Evolutionary conservation across 2,797 vertebrate genomes (phyloP).

Genomic region (Malacoctenus gilli): DNA sequence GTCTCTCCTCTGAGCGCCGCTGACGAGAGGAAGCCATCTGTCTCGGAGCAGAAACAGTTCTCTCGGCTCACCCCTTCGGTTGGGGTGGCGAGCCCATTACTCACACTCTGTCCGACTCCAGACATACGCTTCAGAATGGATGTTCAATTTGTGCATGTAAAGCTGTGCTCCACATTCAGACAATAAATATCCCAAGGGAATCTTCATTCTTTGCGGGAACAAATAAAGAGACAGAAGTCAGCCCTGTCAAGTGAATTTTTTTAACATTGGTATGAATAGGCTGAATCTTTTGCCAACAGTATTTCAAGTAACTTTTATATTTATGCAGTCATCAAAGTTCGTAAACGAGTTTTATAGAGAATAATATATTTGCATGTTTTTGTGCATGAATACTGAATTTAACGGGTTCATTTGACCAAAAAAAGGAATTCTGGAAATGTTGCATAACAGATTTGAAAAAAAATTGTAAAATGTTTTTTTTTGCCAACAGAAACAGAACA

Average conservation of each 20-base stretch:
- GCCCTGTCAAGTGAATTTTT: constrained; percentile 1
- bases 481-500: too few relatives aligned
- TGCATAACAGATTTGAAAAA: too few relatives aligned
- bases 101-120: constrained; percentile 28
- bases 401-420: too few relatives aligned
- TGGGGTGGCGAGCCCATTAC: constrained; percentile 30
- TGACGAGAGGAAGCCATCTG: constrained; percentile 57
- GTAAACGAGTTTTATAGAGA: too few relatives aligned
- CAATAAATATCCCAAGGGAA: constrained; percentile 21
- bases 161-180: constrained; percentile 22
- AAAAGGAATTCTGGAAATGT: too few relatives aligned
- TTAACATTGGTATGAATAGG: too few relatives aligned
- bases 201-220: constrained; percentile 7
- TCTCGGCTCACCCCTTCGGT: constrained; percentile 51
- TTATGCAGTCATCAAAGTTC: too few relatives aligned
- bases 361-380: too few relatives aligned
- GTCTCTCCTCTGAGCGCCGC: constrained; percentile 59
- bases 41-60: constrained; percentile 41
- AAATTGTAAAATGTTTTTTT: too few relatives aligned
- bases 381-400: too few relatives aligned
- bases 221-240: constrained; percentile 15
- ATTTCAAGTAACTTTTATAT: too few relatives aligned
- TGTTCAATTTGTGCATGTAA: constrained; percentile 9
- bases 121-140: constrained; percentile 12
- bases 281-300: too few relatives aligned